Conservation (phyloP, 2,797 vertebrate species). For the Mormyrops boulengeri region DNA sequence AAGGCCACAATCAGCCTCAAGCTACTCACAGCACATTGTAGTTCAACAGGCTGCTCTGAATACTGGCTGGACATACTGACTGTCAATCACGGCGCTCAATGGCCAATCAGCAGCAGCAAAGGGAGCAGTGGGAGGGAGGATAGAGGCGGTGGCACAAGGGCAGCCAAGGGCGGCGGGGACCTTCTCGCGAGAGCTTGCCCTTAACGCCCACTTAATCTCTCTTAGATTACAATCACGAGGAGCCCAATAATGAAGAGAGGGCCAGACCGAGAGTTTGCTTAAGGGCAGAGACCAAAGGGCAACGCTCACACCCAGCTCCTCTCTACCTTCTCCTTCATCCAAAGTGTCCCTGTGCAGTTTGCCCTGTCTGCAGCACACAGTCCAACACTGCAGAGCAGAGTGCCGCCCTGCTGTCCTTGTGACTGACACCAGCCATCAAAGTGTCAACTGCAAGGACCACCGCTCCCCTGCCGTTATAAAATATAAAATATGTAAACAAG, state of each 20-base stretch:
- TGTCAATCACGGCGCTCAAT: background rate
- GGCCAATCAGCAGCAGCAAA: background rate
- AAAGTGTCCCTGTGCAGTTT: background rate
- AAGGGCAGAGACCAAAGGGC: background rate
- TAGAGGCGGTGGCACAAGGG: background rate
- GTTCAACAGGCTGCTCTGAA: background rate
- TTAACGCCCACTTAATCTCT: slow-evolving; percentile 1
- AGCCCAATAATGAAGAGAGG: background rate
- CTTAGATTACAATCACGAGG: background rate
- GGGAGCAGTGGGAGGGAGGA: background rate
- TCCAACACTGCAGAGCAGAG: background rate
- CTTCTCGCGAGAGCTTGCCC: background rate
- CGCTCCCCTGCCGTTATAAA: background rate
- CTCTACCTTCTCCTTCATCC: background rate
- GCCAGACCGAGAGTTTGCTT: background rate
- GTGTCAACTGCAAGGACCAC: background rate
- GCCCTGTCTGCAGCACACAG: background rate
- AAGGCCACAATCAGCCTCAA: slow-evolving; percentile 2
- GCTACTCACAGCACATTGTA: background rate
- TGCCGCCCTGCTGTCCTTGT: background rate
- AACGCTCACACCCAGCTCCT: background rate
- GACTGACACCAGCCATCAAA: background rate
- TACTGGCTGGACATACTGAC: background rate
- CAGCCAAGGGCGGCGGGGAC: too few relatives aligned
- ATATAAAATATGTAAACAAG: background rate